Evolutionary conservation across 2,113 vertebrate genomes (phyloP), one percentile per base, ranked within the genome.

Genomic region (Vidua macroura): DNA sequence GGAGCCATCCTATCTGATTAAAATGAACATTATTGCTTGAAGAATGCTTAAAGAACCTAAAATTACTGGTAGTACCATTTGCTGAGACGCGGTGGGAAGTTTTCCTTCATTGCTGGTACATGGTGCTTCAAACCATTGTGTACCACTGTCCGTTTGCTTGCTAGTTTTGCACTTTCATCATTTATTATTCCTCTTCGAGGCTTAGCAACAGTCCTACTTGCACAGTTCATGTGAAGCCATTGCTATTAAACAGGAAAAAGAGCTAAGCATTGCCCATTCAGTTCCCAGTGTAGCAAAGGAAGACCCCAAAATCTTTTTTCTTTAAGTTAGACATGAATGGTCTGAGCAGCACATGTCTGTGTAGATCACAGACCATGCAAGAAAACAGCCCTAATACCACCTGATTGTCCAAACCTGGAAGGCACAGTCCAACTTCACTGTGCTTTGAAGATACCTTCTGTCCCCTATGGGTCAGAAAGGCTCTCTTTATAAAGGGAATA

Each of bases 51-150:
- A 73, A 48, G 24, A 63, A 24, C 3, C 21, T 7, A 17, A 48
- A 59, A 87, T 55, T 51, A 51, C 7, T 19, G 0, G 12, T 13
- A 46, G 30, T 33, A 28, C 14, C 0, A 0, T 37, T 69, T 68
- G 48, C 44, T 68, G 70, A 88, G 52, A 9, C 35, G 14, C 4
- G 9, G 3, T 24, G 19, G 31, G 52, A 82, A n/a, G 23, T 48
- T 59, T 92, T 64, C 35, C 62, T 51, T 75, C 23, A 5, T 11
- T 90, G 64, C 33, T 59, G 37, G 25, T 13, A 37, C 7, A 4
- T 1, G 2, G 48, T 55, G 30, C 15, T 56, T 58, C 1, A 15
- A 48, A 51, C 15, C 17, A 6, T 9, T 2, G 0, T 22, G 21
- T 13, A 27, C 33, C 78, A 7, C 43, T 48, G 15, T 7, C 20